These are phyloP conservation scores for Timema podura DNA, from an alignment of 2,888 invertebrate genomes.

Conservation along the genomic window DNA sequence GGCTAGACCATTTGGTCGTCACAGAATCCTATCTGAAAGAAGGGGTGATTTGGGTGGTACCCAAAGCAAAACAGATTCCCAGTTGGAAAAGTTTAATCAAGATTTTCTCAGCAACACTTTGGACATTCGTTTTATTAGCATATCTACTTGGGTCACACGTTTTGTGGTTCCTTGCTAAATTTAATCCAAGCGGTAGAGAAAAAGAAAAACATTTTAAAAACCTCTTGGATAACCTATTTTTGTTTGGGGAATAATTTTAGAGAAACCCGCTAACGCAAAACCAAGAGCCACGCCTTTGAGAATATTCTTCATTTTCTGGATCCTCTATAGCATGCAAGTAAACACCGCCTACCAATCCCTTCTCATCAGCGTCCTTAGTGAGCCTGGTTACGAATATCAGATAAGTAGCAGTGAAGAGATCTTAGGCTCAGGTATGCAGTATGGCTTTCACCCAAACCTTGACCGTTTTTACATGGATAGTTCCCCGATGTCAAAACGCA, in stretches of 20 bases:
- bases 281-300: not conserved
- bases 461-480: not conserved
- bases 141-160: not conserved
- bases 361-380: conserved; percentile 18
- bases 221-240: not conserved
- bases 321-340: conserved; percentile 18
- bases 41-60: not conserved
- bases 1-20: not conserved
- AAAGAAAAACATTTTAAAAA: not conserved
- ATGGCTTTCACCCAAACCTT: conserved; percentile 15
- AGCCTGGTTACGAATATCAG: conserved; percentile 15
- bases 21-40: conserved; percentile 3
- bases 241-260: not conserved
- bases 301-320: not conserved
- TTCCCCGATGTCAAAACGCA: not conserved
- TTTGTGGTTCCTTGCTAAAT: not conserved
- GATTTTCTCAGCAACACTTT: not conserved
- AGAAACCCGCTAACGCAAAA: not conserved
- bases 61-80: not conserved
- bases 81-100: not conserved
- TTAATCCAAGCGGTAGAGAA: too few species aligned
- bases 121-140: not conserved
- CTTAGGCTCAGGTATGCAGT: conserved; percentile 14
- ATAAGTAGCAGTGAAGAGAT: conserved; percentile 18
- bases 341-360: conserved; percentile 21